Conservation (phyloP, 2,888 invertebrate genomes). For the Drosophila dives region DNA sequence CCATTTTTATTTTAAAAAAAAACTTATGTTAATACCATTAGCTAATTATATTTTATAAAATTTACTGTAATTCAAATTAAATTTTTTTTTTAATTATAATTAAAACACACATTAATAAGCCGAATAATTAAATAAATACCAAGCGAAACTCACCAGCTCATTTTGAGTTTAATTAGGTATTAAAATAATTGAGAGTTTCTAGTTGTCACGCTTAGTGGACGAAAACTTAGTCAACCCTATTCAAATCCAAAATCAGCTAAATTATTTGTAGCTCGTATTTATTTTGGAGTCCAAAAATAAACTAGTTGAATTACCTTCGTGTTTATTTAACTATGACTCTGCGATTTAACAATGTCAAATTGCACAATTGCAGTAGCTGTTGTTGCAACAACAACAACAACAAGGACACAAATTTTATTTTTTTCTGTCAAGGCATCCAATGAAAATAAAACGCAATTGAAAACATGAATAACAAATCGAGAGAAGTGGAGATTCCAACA, state of each 20-base stretch:
- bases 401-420: slow-evolving; percentile 47
- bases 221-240: not conserved
- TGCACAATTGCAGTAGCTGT: slow-evolving; percentile 52
- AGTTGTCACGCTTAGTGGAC: not conserved
- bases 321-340: slow-evolving; percentile 31
- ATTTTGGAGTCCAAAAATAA: not conserved
- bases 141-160: not conserved
- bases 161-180: not conserved
- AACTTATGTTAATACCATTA: not conserved
- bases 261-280: not conserved
- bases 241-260: not conserved
- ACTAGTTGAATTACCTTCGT: slow-evolving; percentile 14
- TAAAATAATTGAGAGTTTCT: not conserved
- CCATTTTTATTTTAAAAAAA: no score
- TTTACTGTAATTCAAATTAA: not conserved
- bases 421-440: slow-evolving; percentile 44
- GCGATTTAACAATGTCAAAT: slow-evolving; percentile 62
- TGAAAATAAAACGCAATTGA: slow-evolving; percentile 25
- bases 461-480: slow-evolving; percentile 13
- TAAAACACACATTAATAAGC: not conserved
- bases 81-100: not conserved
- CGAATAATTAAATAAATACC: not conserved
- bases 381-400: slow-evolving; percentile 16
- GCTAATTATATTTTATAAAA: not conserved
- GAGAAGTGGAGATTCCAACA: slow-evolving; percentile 15